Conservation (phyloP, 1,140 invertebrate genomes). For the Zaprionus ornatus region DNA sequence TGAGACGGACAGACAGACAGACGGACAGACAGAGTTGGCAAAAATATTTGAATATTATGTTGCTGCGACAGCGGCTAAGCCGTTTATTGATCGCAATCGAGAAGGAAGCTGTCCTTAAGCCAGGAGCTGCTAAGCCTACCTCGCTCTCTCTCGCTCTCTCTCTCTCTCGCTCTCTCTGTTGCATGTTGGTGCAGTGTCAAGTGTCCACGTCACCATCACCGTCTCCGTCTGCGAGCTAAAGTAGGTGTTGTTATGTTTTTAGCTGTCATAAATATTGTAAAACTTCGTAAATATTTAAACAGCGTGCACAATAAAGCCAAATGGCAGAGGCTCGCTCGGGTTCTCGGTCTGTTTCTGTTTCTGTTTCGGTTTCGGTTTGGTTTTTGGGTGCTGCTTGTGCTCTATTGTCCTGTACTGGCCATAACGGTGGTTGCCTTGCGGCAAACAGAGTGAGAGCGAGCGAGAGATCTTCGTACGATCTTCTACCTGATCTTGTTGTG, state of each 20-base stretch:
- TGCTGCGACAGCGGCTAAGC: constrained; percentile 62
- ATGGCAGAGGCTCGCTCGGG: constrained; percentile 66
- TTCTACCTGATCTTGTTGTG: constrained; percentile 30
- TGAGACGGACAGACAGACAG: background rate
- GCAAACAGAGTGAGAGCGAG: constrained; percentile 8
- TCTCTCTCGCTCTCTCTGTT: constrained; percentile 13
- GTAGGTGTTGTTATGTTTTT: constrained; percentile 82
- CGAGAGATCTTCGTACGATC: background rate
- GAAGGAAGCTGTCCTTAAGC: constrained; percentile 43
- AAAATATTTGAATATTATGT: constrained; percentile 60
- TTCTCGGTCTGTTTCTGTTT: too few species aligned
- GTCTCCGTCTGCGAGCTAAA: constrained; percentile 36
- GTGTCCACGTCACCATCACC: constrained; percentile 49
- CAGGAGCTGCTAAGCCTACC: constrained; percentile 31
- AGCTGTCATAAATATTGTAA: constrained; percentile 83
- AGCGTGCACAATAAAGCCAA: constrained; percentile 78
- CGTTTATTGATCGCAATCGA: constrained; percentile 82
- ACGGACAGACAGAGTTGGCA: constrained; percentile 7
- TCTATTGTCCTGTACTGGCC: constrained; percentile 56
- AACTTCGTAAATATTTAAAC: constrained; percentile 81
- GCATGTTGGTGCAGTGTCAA: constrained; percentile 57
- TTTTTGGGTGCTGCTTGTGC: constrained; percentile 14
- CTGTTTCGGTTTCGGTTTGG: background rate
- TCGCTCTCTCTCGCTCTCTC: constrained; percentile 28
- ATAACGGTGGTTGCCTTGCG: constrained; percentile 51